Evolutionary conservation across 2,113 vertebrate genomes (phyloP).

Genomic region (Carassius auratus): DNA sequence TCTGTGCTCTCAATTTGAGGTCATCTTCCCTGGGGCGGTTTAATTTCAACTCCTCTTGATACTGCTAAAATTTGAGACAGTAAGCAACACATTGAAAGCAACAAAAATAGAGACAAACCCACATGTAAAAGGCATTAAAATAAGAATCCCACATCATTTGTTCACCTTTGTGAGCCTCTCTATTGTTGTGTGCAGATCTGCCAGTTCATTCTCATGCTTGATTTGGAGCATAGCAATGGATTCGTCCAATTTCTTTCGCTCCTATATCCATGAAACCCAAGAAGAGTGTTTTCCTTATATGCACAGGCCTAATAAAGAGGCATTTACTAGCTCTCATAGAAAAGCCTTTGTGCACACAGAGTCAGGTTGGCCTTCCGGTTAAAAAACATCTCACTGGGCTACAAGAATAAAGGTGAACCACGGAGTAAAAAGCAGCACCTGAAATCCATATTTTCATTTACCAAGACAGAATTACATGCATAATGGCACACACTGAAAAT

Average conservation of each 20-base stretch:
- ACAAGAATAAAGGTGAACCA: slow-evolving; percentile 57
- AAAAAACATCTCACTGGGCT: slow-evolving; percentile 36
- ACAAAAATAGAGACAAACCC: neutral
- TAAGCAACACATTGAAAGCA: neutral
- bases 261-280: slow-evolving; percentile 70
- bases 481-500: neutral
- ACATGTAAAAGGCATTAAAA: neutral
- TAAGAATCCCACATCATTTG: neutral
- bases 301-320: slow-evolving; percentile 54
- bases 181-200: slow-evolving; percentile 71
- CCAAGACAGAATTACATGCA: neutral
- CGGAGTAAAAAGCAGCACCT: neutral
- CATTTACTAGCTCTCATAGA: slow-evolving; percentile 63
- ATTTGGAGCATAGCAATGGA: slow-evolving; percentile 66
- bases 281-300: slow-evolving; percentile 41
- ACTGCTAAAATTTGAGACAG: slow-evolving; percentile 53
- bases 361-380: slow-evolving; percentile 15
- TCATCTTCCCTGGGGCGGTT: slow-evolving; percentile 69
- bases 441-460: neutral
- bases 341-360: slow-evolving; percentile 66
- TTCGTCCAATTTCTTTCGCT: slow-evolving; percentile 72
- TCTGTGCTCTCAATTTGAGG: slow-evolving; percentile 62
- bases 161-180: slow-evolving; percentile 72
- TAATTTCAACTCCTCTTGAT: slow-evolving; percentile 63
- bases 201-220: slow-evolving; percentile 68